Evolutionary conservation across 2,113 vertebrate genomes (phyloP).

Genomic region (Eidolon helvum): DNA sequence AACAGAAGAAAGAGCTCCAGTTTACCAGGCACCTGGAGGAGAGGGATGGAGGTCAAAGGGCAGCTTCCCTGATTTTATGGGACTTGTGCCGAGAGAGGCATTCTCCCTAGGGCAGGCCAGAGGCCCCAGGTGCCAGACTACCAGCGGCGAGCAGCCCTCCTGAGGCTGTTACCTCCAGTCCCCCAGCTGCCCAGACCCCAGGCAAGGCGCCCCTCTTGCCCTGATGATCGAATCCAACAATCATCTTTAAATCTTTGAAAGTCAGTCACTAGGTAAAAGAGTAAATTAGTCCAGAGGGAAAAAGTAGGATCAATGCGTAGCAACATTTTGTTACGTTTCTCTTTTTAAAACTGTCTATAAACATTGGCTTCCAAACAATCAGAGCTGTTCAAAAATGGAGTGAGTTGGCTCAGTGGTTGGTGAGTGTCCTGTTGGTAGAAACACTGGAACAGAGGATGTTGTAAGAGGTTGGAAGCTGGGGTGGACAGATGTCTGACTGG

Average conservation of each 20-base stretch:
- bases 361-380: neutral
- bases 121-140: accelerated
- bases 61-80: accelerated
- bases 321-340: neutral
- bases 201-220: neutral
- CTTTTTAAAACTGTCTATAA: neutral
- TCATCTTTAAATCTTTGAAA: neutral
- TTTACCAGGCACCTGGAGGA: neutral
- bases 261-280: neutral
- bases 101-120: neutral
- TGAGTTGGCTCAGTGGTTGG: neutral
- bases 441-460: neutral
- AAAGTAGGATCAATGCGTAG: neutral
- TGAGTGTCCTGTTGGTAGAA: neutral
- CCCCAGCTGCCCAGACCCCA: neutral
- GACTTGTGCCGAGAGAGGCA: no score
- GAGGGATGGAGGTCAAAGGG: no score
- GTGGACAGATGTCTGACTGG: accelerated
- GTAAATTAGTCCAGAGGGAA: neutral
- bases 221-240: no score
- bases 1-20: neutral
- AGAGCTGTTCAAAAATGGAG: neutral
- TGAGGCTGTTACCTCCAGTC: neutral
- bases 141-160: neutral
- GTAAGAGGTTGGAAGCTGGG: neutral